Evolutionary conservation across 1,140 invertebrate species (phyloP), one percentile per base, ranked within the genome.

Genomic region (Drosophila bifasciata): DNA sequence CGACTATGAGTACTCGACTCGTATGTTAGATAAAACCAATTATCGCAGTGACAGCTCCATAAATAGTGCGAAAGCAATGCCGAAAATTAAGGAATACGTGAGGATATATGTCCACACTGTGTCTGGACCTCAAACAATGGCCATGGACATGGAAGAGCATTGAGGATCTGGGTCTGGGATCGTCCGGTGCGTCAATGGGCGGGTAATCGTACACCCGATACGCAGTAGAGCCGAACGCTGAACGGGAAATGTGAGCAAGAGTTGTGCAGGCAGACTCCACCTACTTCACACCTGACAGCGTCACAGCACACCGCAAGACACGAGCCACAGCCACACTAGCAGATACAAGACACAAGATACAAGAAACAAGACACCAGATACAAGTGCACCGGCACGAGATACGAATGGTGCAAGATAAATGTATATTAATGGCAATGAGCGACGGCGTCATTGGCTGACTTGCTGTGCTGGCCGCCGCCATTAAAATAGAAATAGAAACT

Each of bases 401-500:
- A 68, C 49, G 49, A 67, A 13, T 36, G 32, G 11, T 13, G 49
- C 32, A 8, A 39, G 32, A 66, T 49, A 66, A 44, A 50, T 64
- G 28, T 49, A 40, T 17, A 40, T 32, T 66, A 55, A 46, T 68
- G 62, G 62, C 32, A 51, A 44, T 39, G 11, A 16, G 28, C 41
- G 43, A 55, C 48, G 62, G 41, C 49, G 41, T 46, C 64, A 68
- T 68, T 68, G 64, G 64, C 64, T 68, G 28, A 9, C 41, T 62
- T 28, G 28, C 57, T 9, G 61, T 25, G 28, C 32, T 25, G 41
- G 58, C 36, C 43, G 58, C 36, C 43, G 61, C 61, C 61, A 64
- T 64, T 64, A 16, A 44, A 64, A 64, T 63, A 64, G 58, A 64
- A 64, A 64, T 63, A 61, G 41, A 64, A 64, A 63, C 61, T 49